phyloP scores from a whole-genome alignment of 2,797 vertebrate genomes.

The Nannoperca australis region DNA sequence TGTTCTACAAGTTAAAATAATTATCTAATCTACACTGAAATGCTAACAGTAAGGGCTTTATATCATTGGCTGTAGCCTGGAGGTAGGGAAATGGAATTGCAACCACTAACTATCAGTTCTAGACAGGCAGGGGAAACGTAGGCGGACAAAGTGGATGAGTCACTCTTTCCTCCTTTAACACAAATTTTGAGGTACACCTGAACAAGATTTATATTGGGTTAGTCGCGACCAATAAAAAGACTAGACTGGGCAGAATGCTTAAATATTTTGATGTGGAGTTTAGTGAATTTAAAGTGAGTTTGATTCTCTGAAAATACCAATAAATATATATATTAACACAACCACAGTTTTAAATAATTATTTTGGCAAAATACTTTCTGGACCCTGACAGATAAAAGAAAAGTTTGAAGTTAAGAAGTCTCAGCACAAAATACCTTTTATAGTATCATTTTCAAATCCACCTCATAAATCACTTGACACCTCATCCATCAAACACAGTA shows the following conservation, averaged over 20 bases:
- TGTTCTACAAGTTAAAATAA: conserved; percentile 40
- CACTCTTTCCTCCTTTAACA: conserved; percentile 37
- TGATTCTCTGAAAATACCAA: neutral
- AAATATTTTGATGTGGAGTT: neutral
- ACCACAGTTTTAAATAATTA: neutral
- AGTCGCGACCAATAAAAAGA: conserved; percentile 16
- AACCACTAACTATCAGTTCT: conserved; percentile 51
- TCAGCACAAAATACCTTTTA: conserved; percentile 18
- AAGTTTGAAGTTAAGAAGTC: neutral
- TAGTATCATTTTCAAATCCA: conserved; percentile 36
- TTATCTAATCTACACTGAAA: conserved; percentile 39
- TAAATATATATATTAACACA: neutral
- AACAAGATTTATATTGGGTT: conserved; percentile 35
- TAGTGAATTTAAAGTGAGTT: neutral
- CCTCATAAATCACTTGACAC: conserved; percentile 45
- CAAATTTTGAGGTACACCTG: conserved; percentile 36
- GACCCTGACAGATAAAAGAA: neutral
- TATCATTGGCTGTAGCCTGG: conserved; percentile 42
- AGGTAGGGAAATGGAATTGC: conserved; percentile 37
- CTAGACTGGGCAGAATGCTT: neutral
- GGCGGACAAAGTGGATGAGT: conserved; percentile 59
- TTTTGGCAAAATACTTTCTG: neutral
- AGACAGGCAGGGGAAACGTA: conserved; percentile 29
- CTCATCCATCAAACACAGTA: conserved; percentile 60
- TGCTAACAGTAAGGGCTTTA: conserved; percentile 33